Percentiles rank a stretch among this genome's conserved stretches.
phyloP scores from a whole-genome alignment of 2,888 invertebrate genomes.

The Notodonta dromedarius region DNA sequence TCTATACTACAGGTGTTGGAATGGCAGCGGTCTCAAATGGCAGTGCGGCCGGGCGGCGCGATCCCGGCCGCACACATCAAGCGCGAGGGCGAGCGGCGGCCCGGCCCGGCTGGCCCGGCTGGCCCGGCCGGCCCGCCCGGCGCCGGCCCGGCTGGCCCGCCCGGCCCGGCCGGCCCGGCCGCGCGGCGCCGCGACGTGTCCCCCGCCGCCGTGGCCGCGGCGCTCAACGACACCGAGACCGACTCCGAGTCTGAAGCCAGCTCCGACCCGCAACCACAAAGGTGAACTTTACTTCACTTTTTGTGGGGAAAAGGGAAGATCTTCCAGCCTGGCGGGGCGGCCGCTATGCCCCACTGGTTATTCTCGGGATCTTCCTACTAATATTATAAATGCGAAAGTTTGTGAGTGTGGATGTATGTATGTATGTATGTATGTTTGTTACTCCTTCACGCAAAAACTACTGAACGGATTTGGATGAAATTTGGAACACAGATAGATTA shows the following conservation, averaged over 20 bases:
- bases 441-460: too few relatives aligned
- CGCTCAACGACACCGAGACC: constrained; percentile 58
- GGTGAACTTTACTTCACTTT: constrained; percentile 42
- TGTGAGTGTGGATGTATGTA: too few relatives aligned
- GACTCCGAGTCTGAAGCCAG: constrained; percentile 59
- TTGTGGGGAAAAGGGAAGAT: too few relatives aligned
- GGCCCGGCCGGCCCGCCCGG: constrained; percentile 81
- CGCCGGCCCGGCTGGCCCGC: constrained; percentile 79
- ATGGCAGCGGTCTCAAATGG: constrained; percentile 82
- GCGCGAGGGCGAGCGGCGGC: constrained; percentile 55
- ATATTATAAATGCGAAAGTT: too few relatives aligned
- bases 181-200: constrained; percentile 56
- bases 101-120: constrained; percentile 46
- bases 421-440: too few relatives aligned
- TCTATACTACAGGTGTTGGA: constrained; percentile 78
- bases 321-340: too few relatives aligned
- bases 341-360: too few relatives aligned
- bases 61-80: constrained; percentile 66
- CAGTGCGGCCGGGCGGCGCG: constrained; percentile 79
- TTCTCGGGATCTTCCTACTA: too few relatives aligned
- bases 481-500: too few relatives aligned
- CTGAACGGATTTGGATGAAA: too few relatives aligned
- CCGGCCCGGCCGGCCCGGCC: constrained; percentile 58
- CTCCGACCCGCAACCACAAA: constrained; percentile 54
- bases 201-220: constrained; percentile 66